Percentiles rank a stretch among this genome's conserved stretches.
These are phyloP conservation scores for Peromyscus nudipes DNA, from an alignment of 2,797 vertebrate species.

Conservation along the genomic window DNA sequence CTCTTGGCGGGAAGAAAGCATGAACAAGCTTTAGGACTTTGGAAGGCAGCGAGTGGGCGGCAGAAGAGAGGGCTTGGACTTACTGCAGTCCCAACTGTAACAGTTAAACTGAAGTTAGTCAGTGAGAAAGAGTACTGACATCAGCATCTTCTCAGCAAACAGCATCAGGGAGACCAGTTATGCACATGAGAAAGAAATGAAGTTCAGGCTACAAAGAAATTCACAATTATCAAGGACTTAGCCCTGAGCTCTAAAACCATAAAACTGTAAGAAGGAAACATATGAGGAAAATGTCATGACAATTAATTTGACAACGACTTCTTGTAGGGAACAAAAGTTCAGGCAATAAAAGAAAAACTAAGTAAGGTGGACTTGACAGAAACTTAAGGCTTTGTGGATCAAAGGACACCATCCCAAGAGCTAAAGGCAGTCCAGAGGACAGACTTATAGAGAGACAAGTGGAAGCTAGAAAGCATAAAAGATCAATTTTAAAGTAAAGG, in stretches of 20 bases:
- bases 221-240: neutral
- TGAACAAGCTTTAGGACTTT: slow-evolving; percentile 28
- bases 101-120: neutral
- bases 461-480: neutral
- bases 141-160: neutral
- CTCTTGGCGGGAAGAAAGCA: slow-evolving; percentile 15
- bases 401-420: neutral
- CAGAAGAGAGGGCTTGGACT: neutral
- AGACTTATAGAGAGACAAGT: neutral
- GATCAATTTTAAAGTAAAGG: neutral
- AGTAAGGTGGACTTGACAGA: neutral
- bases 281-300: neutral
- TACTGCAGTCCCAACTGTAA: neutral
- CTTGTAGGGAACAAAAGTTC: neutral
- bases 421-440: neutral
- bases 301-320: slow-evolving; percentile 36
- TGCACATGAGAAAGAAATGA: neutral
- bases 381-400: neutral
- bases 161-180: neutral
- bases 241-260: slow-evolving; percentile 17
- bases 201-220: neutral
- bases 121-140: neutral
- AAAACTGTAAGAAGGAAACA: neutral
- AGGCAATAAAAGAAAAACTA: neutral
- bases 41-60: neutral